These are phyloP conservation scores for Rhynchonema sp. DNA, from an alignment of 2,888 invertebrate species.

Conservation along the genomic window DNA sequence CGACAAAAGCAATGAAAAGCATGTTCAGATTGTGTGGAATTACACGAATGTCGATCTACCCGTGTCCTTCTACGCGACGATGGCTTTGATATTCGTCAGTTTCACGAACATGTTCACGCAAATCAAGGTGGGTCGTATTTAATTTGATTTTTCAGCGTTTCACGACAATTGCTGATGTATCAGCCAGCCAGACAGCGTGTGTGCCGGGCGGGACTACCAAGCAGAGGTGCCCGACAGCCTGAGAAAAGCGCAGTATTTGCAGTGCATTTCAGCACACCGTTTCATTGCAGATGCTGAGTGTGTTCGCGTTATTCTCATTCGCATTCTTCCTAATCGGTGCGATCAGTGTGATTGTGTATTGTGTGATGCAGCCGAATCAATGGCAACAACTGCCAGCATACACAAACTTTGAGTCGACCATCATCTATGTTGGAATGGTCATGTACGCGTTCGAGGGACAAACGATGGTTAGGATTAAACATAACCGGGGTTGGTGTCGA, in stretches of 20 bases:
- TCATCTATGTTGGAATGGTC: constrained; percentile 23
- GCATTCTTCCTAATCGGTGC: constrained; percentile 26
- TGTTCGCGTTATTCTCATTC: constrained; percentile 24
- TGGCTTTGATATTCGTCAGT: constrained; percentile 19
- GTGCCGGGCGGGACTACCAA: too few species aligned
- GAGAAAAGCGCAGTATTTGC: too few species aligned
- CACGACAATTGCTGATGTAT: too few species aligned
- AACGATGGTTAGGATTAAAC: constrained; percentile 18
- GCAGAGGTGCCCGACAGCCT: too few species aligned
- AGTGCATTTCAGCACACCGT: too few species aligned
- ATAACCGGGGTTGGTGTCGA: too few species aligned
- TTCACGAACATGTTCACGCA: constrained; percentile 23
- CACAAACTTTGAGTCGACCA: constrained; percentile 21
- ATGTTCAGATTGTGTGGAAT: too few species aligned
- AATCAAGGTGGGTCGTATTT: not conserved
- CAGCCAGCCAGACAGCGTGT: too few species aligned
- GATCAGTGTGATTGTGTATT: constrained; percentile 22
- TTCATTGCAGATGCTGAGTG: constrained; percentile 15
- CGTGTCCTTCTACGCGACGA: constrained; percentile 20
- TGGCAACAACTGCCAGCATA: constrained; percentile 21
- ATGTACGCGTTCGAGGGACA: constrained; percentile 28
- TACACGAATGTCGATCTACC: not conserved
- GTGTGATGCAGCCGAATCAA: constrained; percentile 15
- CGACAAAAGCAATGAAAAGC: too few species aligned
- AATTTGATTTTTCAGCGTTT: not conserved